A percentile compares a stretch with the other conserved stretches of the same genome.
Evolutionary conservation across 37 sponge, comb jelly and placozoan genomes (phyloP).

Genomic region (Aphrocallistes beatrix): DNA sequence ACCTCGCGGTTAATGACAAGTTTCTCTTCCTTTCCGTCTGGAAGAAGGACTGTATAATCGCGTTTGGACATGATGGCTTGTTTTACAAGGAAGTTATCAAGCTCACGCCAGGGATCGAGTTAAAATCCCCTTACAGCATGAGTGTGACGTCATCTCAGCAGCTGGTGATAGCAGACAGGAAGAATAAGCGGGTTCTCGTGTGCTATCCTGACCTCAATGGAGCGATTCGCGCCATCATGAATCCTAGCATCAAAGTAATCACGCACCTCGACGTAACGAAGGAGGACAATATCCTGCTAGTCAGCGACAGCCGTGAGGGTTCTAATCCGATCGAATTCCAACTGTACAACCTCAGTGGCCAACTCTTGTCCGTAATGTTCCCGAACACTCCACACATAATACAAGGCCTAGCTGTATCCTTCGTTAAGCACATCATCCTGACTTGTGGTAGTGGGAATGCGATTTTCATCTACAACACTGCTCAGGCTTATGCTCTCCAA

Average conservation of each 20-base stretch:
- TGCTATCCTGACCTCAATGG: neutral
- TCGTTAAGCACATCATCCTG: neutral
- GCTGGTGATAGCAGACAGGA: constrained; percentile 4
- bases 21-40: neutral
- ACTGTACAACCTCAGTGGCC: constrained; percentile 2
- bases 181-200: neutral
- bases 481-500: neutral
- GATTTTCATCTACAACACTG: neutral
- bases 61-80: neutral
- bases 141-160: neutral
- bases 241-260: neutral
- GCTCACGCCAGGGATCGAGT: neutral
- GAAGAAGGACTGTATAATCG: neutral
- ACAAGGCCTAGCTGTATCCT: neutral
- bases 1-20: constrained; percentile 9
- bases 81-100: neutral
- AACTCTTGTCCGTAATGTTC: neutral
- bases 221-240: neutral
- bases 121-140: neutral
- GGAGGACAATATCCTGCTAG: neutral
- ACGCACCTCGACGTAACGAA: neutral
- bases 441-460: neutral
- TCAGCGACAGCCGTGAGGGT: constrained; percentile 7
- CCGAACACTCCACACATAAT: neutral
- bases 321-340: neutral